Percentiles rank a stretch among this genome's conserved stretches.
These are phyloP conservation scores for Laupala kohalensis DNA, from an alignment of 1,140 invertebrate species.

Conservation along the genomic window DNA sequence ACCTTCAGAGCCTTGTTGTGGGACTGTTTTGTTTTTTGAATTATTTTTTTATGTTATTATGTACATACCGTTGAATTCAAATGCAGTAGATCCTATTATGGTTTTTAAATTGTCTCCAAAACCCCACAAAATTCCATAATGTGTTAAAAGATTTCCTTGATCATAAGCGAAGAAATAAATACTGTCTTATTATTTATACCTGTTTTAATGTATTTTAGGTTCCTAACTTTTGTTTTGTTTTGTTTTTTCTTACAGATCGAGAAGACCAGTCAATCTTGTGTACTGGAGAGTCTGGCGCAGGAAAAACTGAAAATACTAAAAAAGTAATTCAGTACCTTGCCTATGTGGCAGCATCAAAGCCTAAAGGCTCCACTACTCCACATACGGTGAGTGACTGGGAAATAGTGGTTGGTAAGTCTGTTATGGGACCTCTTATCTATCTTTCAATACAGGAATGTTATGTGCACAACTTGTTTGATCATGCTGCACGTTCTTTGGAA, in stretches of 20 bases:
- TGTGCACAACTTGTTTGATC: background rate
- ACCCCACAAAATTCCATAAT: too few species aligned
- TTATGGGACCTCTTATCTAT: background rate
- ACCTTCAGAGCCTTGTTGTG: too few species aligned
- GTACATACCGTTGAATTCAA: too few species aligned
- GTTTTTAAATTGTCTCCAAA: too few species aligned
- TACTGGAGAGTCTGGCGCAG: conserved; percentile 99
- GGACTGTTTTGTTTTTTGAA: too few species aligned
- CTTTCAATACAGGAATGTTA: background rate
- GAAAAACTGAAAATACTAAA: conserved; percentile 99
- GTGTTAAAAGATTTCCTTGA: too few species aligned
- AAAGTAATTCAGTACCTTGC: conserved; percentile 99
- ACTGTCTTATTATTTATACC: background rate
- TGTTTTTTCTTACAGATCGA: conserved; percentile 57
- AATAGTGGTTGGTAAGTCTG: background rate
- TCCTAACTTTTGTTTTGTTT: too few species aligned
- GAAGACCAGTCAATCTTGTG: conserved; percentile 99
- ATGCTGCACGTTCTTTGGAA: background rate
- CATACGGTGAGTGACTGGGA: conserved; percentile 61
- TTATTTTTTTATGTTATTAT: too few species aligned
- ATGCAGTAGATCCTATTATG: too few species aligned
- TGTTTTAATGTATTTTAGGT: background rate
- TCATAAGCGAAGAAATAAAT: too few species aligned
- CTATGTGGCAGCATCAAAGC: conserved; percentile 93
- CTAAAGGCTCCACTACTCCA: conserved; percentile 54